A percentile compares a stretch with the other conserved stretches of the same genome.
Evolutionary conservation across 2,113 vertebrate species (phyloP).

Genomic region (Bombycilla garrulus): DNA sequence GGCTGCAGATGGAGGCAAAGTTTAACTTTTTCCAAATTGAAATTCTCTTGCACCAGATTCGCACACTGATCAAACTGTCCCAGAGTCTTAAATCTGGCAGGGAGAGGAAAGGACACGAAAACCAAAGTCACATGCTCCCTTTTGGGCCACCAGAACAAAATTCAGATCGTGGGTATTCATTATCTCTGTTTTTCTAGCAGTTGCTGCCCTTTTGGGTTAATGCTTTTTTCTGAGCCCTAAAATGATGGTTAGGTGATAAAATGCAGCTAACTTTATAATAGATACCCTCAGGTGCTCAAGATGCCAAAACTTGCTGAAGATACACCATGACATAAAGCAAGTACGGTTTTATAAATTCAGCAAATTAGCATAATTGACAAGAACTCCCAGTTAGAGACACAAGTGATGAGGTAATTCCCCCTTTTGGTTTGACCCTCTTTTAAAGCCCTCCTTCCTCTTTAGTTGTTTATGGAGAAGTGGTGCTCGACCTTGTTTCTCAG

Average conservation of each 20-base stretch:
- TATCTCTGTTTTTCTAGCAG: background rate
- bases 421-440: background rate
- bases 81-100: background rate
- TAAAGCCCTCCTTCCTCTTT: background rate
- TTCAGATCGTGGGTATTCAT: background rate
- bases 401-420: background rate
- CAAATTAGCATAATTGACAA: background rate
- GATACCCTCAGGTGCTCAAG: background rate
- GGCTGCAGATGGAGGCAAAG: background rate
- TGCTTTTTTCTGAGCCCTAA: background rate
- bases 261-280: background rate
- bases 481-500: rapidly evolving
- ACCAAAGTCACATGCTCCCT: background rate
- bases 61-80: background rate
- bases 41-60: background rate
- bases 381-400: background rate
- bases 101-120: background rate
- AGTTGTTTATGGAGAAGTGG: background rate
- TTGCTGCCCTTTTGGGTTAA: background rate
- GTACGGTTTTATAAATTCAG: background rate
- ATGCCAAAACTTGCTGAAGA: background rate
- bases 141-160: background rate
- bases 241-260: background rate
- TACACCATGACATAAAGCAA: background rate
- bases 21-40: background rate